Base-by-base conservation (phyloP, 2,888 invertebrate genomes). In the Xestia xanthographa region DNA sequence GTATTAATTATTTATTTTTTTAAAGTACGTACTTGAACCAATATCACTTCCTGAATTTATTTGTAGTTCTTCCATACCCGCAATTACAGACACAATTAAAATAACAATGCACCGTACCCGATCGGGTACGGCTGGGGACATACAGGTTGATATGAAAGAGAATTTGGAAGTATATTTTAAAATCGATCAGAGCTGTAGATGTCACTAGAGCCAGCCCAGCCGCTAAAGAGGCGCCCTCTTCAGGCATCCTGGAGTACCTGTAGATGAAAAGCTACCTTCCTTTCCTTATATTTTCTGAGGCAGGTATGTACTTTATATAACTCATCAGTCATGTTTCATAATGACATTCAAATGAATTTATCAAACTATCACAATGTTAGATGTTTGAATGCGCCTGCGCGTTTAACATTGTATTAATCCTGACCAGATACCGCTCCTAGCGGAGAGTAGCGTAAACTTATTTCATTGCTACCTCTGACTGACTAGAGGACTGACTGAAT, bases 391-490 rank as follows among this genome's bases (percentile, higher is more conserved):
- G 72, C 66, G 81, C 66, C 2, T 45, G 75, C 58, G 41, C 29
- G 34, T 29, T n/a, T 34, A 53, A 48, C 34, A 22, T 11, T 11
- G 5, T 48, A 43, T 34, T 43, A 34, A 45, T 45, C 11, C 14
- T 6, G 11, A 50, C 17, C 34, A 45, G 2, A 20, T 41, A 72
- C 8, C 45, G 45, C 53, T 29, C 38, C 60, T 74, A 66, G 50
- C 41, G 74, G 81, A 60, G 63, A 72, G 56, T 72, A 79, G 72
- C 48, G 41, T 43, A 41, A 72, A 77, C 63, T 75, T 17, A 14
- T 41, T 41, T 14, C n/a, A 41, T 8, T n/a, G 2, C 4, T 63
- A 41, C 41, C n/a, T 41, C n/a, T 41, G 6, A 38, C 1, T 38
- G 22, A 53, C n/a, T 53, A 11, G 0, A 11, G n/a, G 11, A 11